These are phyloP conservation scores for Casuarius casuarius DNA, from an alignment of 2,113 vertebrate species.

Conservation along the genomic window DNA sequence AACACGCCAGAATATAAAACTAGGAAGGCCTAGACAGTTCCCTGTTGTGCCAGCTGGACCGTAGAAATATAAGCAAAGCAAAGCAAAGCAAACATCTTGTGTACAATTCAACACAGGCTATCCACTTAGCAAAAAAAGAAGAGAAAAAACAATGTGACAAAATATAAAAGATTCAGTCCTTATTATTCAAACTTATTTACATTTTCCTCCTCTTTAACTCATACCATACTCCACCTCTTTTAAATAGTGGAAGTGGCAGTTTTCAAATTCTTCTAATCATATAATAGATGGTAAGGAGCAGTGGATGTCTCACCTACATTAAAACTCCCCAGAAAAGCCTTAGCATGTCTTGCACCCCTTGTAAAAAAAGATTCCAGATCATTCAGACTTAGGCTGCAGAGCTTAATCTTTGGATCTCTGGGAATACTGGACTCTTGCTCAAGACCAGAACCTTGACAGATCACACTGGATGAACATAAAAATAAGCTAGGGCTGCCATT, in stretches of 20 bases:
- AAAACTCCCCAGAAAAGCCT: neutral
- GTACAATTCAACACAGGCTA: neutral
- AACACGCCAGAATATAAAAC: neutral
- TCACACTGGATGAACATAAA: neutral
- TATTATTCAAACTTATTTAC: neutral
- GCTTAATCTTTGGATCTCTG: neutral
- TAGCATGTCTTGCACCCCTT: neutral
- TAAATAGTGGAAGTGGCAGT: neutral
- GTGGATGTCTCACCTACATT: neutral
- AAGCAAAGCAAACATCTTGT: neutral
- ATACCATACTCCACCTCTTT: neutral
- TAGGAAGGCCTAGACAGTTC: neutral
- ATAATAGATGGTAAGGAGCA: neutral
- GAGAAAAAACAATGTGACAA: rapidly evolving
- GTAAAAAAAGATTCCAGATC: neutral
- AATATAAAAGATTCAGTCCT: neutral
- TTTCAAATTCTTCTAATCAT: neutral
- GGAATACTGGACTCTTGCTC: neutral
- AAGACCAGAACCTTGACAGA: neutral
- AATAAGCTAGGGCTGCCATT: neutral
- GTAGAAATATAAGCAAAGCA: neutral
- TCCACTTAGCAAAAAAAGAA: neutral
- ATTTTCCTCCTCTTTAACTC: neutral
- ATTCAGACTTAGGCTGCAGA: neutral
- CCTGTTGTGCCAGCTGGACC: neutral